Conservation (phyloP, 2,113 vertebrate genomes). For the Megatriorchis doriae region DNA sequence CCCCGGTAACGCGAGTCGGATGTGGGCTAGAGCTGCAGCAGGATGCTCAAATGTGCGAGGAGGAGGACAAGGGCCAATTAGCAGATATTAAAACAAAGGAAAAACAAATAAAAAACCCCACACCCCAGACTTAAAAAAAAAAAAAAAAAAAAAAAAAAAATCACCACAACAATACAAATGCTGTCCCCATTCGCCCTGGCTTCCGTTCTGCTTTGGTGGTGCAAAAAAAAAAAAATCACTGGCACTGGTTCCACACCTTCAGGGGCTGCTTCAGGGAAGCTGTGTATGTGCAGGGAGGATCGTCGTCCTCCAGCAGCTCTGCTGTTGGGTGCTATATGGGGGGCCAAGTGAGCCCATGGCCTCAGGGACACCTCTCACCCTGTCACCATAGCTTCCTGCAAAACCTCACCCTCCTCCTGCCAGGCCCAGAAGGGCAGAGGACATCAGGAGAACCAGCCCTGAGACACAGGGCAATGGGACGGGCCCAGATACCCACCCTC, state of each 20-base stretch:
- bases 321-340: background rate
- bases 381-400: background rate
- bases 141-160: background rate
- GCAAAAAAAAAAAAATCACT: background rate
- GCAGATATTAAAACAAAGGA: conserved; percentile 5
- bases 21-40: background rate
- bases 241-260: background rate
- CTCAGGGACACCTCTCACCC: fast-evolving
- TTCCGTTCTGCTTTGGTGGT: background rate
- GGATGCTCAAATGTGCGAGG: background rate
- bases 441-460: background rate
- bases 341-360: background rate
- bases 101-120: background rate
- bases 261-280: background rate
- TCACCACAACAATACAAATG: background rate
- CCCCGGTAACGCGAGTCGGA: background rate
- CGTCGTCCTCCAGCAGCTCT: background rate
- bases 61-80: background rate
- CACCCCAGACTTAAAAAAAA: background rate
- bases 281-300: background rate
- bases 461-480: background rate
- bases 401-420: background rate
- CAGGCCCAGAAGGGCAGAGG: background rate
- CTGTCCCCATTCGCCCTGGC: background rate
- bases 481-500: background rate